A percentile compares a stretch with the other conserved stretches of the same genome.
These are phyloP conservation scores for Zelostemma sp. DNA, from an alignment of 1,140 invertebrate genomes.

Conservation along the genomic window DNA sequence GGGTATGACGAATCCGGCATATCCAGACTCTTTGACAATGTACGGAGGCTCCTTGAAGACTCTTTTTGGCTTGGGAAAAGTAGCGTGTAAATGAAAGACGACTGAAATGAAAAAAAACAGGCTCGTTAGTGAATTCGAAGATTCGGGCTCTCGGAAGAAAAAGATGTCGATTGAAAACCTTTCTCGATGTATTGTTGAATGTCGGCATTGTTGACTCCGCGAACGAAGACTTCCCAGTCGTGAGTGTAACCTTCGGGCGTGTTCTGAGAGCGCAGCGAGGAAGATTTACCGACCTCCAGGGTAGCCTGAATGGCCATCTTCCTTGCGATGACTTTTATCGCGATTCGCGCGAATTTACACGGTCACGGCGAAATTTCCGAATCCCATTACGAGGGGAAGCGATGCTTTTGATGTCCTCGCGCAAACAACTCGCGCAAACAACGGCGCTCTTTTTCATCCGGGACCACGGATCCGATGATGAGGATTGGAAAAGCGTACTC, in stretches of 20 bases:
- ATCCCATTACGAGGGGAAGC: too few species aligned
- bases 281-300: slow-evolving; percentile 93
- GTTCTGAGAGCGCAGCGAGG: slow-evolving; percentile 81
- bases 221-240: slow-evolving; percentile 97
- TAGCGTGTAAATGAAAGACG: slow-evolving; percentile 91
- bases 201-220: slow-evolving; percentile 85
- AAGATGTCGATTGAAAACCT: slow-evolving; percentile 53
- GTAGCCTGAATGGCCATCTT: slow-evolving; percentile 84
- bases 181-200: slow-evolving; percentile 95
- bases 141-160: slow-evolving; percentile 4
- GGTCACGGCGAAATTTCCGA: too few species aligned
- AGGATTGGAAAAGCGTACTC: too few species aligned
- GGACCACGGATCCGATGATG: too few species aligned
- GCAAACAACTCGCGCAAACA: too few species aligned
- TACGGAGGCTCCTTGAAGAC: slow-evolving; percentile 94
- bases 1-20: slow-evolving; percentile 91
- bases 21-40: slow-evolving; percentile 90
- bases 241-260: slow-evolving; percentile 94
- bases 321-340: neutral
- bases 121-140: too few species aligned
- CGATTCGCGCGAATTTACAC: too few species aligned
- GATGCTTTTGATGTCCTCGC: too few species aligned
- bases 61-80: slow-evolving; percentile 91
- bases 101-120: slow-evolving; percentile 70
- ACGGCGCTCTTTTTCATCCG: too few species aligned